These are phyloP conservation scores for Zoanthus solanderi DNA, from an alignment of 92 coral and sea anemone genomes.

Conservation along the genomic window DNA sequence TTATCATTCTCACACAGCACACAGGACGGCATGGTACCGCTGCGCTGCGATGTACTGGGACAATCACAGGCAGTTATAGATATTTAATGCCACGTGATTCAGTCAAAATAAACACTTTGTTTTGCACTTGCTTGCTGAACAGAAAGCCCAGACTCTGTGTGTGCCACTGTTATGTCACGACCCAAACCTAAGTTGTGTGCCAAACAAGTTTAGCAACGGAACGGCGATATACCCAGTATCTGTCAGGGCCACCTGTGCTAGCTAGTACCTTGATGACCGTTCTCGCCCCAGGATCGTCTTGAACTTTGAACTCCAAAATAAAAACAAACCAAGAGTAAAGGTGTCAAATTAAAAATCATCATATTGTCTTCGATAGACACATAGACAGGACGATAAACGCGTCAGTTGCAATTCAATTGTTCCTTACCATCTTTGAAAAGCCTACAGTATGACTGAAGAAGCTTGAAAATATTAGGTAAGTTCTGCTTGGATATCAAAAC, in stretches of 20 bases:
- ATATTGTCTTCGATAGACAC: not conserved
- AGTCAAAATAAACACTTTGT: not conserved
- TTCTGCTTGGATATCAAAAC: not conserved
- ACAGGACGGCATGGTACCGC: conserved; percentile 79
- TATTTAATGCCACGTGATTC: not conserved
- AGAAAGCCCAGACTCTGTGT: no score
- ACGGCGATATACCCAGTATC: not conserved
- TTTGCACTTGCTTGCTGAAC: not conserved
- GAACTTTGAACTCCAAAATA: not conserved
- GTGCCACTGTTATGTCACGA: not conserved
- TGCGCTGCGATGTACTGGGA: no score
- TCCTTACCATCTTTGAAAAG: not conserved
- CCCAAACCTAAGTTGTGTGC: not conserved
- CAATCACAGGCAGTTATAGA: no score
- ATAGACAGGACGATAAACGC: not conserved
- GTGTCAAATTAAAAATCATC: not conserved
- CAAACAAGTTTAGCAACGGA: no score
- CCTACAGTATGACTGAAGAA: not conserved
- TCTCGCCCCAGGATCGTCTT: conserved; percentile 5
- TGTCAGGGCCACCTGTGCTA: not conserved
- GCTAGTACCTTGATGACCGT: not conserved
- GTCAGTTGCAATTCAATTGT: not conserved
- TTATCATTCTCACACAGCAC: conserved; percentile 78
- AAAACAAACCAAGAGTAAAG: not conserved
- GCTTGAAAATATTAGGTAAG: not conserved